Evolutionary conservation across 2,113 vertebrate species (phyloP).

Genomic region (Parus major): DNA sequence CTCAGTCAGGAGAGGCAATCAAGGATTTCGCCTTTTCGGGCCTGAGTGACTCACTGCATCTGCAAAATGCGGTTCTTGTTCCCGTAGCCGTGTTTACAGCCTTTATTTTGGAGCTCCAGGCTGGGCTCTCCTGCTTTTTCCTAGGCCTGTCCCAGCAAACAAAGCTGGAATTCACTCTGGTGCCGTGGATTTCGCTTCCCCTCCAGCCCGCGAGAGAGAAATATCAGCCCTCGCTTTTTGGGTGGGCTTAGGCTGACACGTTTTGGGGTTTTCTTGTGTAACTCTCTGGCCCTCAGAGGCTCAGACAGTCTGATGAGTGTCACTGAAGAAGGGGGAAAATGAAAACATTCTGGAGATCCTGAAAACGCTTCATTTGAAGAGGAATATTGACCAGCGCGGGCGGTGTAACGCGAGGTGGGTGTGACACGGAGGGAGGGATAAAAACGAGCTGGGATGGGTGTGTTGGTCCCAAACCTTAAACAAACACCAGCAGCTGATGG

Average conservation of each 20-base stretch:
- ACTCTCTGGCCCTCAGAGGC: background rate
- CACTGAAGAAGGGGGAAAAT: background rate
- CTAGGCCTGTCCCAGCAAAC: background rate
- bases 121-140: background rate
- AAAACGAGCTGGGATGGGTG: background rate
- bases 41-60: background rate
- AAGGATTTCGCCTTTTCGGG: background rate
- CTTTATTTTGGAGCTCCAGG: background rate
- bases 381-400: background rate
- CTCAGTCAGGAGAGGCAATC: background rate
- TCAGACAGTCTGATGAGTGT: background rate
- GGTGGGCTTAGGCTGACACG: background rate
- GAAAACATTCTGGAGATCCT: background rate
- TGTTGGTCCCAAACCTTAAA: background rate
- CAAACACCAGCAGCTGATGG: background rate
- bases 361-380: background rate
- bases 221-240: background rate
- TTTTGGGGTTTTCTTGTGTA: background rate
- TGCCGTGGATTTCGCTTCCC: background rate
- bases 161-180: background rate
- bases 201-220: background rate
- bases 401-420: background rate
- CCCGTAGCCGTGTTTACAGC: background rate
- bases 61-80: background rate
- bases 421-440: background rate